These are phyloP conservation scores for Tupaia chinensis DNA, from an alignment of 2,113 vertebrate genomes.

Conservation along the genomic window DNA sequence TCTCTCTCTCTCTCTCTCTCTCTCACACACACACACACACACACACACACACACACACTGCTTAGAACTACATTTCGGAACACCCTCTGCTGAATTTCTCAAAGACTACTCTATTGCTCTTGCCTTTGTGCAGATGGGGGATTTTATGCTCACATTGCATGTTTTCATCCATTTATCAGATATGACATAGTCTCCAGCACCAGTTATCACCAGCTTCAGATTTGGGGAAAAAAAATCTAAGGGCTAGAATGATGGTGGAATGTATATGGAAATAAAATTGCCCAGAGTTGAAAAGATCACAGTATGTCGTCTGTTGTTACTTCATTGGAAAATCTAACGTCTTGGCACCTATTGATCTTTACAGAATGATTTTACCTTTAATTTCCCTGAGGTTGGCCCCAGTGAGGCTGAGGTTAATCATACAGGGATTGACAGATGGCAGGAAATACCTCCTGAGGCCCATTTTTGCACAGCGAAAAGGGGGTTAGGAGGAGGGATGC, in stretches of 20 bases:
- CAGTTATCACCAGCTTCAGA: background rate
- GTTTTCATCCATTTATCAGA: slow-evolving; percentile 74
- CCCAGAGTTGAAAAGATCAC: slow-evolving; percentile 70
- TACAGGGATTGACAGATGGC: slow-evolving; percentile 66
- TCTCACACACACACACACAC: background rate
- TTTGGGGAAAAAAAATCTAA: slow-evolving; percentile 59
- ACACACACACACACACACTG: background rate
- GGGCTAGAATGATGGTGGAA: slow-evolving; percentile 40
- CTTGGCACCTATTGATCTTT: slow-evolving; percentile 71
- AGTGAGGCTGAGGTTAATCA: slow-evolving; percentile 66
- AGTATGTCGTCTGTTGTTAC: slow-evolving; percentile 65
- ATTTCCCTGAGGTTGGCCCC: slow-evolving; percentile 73
- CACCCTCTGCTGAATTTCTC: slow-evolving; percentile 20
- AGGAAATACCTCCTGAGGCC: slow-evolving; percentile 50
- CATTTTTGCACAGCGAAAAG: slow-evolving; percentile 45
- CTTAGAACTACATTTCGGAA: slow-evolving; percentile 13
- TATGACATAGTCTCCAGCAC: slow-evolving; percentile 47
- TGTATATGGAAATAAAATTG: slow-evolving; percentile 74
- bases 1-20: background rate
- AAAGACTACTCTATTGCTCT: slow-evolving; percentile 53
- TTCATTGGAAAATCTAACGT: slow-evolving; percentile 79
- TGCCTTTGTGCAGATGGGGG: background rate
- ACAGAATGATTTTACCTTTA: slow-evolving; percentile 78
- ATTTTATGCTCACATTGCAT: slow-evolving; percentile 46
- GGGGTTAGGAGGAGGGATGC: background rate